A percentile compares a stretch with the other conserved stretches of the same genome.
Conservation (phyloP, 2,113 vertebrate species). For the Bos taurus region DNA sequence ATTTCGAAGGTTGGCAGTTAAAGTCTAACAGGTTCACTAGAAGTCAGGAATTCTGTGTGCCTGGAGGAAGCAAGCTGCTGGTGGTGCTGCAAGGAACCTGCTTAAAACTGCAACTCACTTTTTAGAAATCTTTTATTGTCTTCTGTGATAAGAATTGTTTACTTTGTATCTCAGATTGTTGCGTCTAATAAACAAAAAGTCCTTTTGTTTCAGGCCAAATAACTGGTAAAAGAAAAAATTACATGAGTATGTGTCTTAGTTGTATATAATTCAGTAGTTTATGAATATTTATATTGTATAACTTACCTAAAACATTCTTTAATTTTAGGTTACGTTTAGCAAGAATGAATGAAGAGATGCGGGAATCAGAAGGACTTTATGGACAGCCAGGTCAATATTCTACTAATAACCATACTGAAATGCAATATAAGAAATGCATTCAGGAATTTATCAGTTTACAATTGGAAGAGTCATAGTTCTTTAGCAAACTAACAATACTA, state of each 20-base stretch:
- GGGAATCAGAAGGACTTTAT: slow-evolving; percentile 96
- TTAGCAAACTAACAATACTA: slow-evolving; percentile 27
- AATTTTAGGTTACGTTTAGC: slow-evolving; percentile 91
- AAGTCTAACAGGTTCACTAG: background rate
- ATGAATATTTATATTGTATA: background rate
- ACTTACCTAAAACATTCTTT: slow-evolving; percentile 13
- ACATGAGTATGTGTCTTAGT: background rate
- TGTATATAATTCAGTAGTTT: slow-evolving; percentile 7
- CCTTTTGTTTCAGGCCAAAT: background rate
- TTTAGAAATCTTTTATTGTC: background rate
- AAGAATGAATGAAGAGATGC: slow-evolving; percentile 99
- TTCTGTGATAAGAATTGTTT: background rate
- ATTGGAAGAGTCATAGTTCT: slow-evolving; percentile 85
- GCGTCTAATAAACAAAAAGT: background rate
- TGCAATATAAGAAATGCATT: slow-evolving; percentile 97
- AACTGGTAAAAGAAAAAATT: background rate
- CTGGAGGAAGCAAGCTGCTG: background rate
- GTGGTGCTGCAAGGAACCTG: background rate
- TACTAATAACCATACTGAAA: slow-evolving; percentile 93
- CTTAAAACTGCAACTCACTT: background rate
- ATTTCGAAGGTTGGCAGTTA: background rate
- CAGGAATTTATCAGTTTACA: slow-evolving; percentile 97
- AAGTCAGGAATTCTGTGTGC: background rate
- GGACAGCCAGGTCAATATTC: slow-evolving; percentile 98
- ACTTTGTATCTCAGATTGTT: background rate